These are phyloP conservation scores for Drosophila ambigua DNA, from an alignment of 1,140 invertebrate genomes.

Conservation along the genomic window DNA sequence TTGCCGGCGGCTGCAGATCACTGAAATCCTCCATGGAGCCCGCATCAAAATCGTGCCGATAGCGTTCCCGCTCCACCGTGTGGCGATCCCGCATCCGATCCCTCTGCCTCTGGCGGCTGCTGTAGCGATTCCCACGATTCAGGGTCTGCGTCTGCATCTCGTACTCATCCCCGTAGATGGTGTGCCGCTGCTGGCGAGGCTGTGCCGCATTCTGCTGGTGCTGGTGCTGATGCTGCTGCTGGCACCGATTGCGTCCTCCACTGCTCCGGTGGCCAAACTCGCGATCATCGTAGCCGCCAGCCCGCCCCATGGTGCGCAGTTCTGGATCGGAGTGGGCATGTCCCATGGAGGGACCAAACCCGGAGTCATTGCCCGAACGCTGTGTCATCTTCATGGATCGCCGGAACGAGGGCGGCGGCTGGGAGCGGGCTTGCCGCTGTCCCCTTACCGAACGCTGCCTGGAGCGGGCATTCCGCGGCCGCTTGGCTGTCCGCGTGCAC, in stretches of 20 bases:
- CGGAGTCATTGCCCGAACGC: slow-evolving; percentile 86
- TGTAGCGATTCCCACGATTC: slow-evolving; percentile 85
- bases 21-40: slow-evolving; percentile 69
- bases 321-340: slow-evolving; percentile 86
- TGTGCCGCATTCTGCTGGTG: slow-evolving; percentile 40
- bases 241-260: slow-evolving; percentile 45
- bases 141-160: slow-evolving; percentile 60
- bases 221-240: slow-evolving; percentile 54
- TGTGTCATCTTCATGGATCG: slow-evolving; percentile 88
- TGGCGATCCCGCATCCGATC: slow-evolving; percentile 77
- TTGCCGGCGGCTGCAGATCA: slow-evolving; percentile 64
- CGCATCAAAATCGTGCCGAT: slow-evolving; percentile 59
- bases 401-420: slow-evolving; percentile 79
- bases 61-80: slow-evolving; percentile 79
- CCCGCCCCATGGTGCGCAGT: slow-evolving; percentile 59
- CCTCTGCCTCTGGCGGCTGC: slow-evolving; percentile 77
- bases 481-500: slow-evolving; percentile 91
- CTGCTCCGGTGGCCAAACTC: slow-evolving; percentile 60
- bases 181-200: slow-evolving; percentile 65
- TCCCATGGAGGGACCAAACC: slow-evolving; percentile 83
- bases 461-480: slow-evolving; percentile 84
- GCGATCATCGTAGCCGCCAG: slow-evolving; percentile 53
- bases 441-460: slow-evolving; percentile 59
- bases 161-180: slow-evolving; percentile 73
- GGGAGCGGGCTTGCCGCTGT: slow-evolving; percentile 75